Conservation (phyloP, 2,888 invertebrate genomes). For the Mythimna ferrago region DNA sequence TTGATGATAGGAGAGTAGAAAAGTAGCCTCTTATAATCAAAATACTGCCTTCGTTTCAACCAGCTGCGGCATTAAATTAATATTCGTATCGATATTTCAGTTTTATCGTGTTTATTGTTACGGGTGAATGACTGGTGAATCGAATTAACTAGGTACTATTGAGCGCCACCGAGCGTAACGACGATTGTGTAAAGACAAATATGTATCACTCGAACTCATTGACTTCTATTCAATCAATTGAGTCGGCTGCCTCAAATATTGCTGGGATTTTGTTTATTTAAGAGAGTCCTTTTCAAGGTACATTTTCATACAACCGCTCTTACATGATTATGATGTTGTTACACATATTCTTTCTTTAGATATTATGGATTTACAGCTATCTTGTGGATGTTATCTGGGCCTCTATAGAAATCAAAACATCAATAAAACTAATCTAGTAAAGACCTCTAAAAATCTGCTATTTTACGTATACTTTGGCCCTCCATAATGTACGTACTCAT, state of each 20-base stretch:
- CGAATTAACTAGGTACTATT: slow-evolving; percentile 70
- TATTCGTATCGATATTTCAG: slow-evolving; percentile 66
- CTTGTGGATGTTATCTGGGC: too few relatives aligned
- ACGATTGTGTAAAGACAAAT: slow-evolving; percentile 67
- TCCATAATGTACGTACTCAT: too few relatives aligned
- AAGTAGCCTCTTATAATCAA: not conserved
- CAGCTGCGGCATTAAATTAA: slow-evolving; percentile 69
- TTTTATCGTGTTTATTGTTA: slow-evolving; percentile 62
- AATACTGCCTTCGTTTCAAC: slow-evolving; percentile 58
- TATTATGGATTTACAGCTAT: too few relatives aligned
- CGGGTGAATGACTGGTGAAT: slow-evolving; percentile 63
- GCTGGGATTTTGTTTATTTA: slow-evolving; percentile 12
- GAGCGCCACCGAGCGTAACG: slow-evolving; percentile 60
- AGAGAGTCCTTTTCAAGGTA: too few relatives aligned
- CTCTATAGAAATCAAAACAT: too few relatives aligned
- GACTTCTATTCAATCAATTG: slow-evolving; percentile 52
- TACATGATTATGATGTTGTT: too few relatives aligned
- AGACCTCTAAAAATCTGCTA: too few relatives aligned
- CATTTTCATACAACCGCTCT: too few relatives aligned
- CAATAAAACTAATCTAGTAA: too few relatives aligned
- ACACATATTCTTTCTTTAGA: too few relatives aligned
- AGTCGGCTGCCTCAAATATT: slow-evolving; percentile 23
- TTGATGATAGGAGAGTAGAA: too few relatives aligned
- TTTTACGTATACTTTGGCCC: too few relatives aligned
- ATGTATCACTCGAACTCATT: slow-evolving; percentile 52